Evolutionary conservation across 2,888 invertebrate species (phyloP), one percentile per base, ranked within the genome.

Genomic region (Thymelicus acteon): DNA sequence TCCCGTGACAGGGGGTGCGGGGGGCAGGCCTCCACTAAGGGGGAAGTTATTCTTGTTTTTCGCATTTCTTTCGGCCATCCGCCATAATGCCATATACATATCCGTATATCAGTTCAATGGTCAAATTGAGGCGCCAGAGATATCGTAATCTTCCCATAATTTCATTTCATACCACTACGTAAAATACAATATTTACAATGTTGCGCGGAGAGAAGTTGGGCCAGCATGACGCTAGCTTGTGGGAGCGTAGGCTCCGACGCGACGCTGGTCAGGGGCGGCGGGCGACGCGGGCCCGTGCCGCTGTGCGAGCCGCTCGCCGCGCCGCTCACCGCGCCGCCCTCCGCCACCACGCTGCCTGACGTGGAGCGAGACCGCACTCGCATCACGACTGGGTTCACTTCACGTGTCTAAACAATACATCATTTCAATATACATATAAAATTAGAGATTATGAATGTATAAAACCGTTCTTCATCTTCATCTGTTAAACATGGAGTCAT

Each of bases 231-330:
- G 91, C 97, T 97, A 80, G 95, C 94, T 79, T 95, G 95, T 76
- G 95, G 94, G 75, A 97, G 91, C 78, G 96, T 95, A 62, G 97
- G 97, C 90, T 97, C 97, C 85, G 97, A 97, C 71, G 95, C 95
- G 60, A 97, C 96, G 78, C 96, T 95, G 78, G 95, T 95, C 77
- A 97, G 94, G 74, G 96, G 96, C 72, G 95, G 94, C 73, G 90
- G 92, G 57, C 88, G 88, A 69, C 89, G 88, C 60, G 76, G 75
- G 40, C 73, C 60, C 72, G 94, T 93, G n/a, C 95, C 95, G 52
- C 95, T 94, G 62, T 95, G 92, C 72, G 95, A 85, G 61, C 95
- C 95, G 31, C 44, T 48, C 71, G 64, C 40, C 70, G 69, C 47
- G n/a, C 57, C 24, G 67, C 65, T 68, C 71, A 72, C 60, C 75